phyloP scores from a whole-genome alignment of 2,888 invertebrate genomes.

The Drosophila borealis region DNA sequence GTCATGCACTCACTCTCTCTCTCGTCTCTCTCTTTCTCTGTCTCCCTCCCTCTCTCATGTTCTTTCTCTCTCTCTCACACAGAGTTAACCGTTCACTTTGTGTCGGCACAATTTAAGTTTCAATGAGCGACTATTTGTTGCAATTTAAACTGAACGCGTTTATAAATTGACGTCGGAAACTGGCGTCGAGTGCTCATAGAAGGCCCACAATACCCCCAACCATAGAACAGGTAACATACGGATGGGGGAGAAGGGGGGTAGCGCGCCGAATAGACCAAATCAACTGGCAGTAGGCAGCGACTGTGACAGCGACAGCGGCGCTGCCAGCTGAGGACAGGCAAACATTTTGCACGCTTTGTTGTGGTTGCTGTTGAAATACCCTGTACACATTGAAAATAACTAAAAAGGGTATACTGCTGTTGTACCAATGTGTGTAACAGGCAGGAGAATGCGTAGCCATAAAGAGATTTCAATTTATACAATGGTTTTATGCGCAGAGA shows the following conservation, averaged over 20 bases:
- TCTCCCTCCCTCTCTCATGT: neutral
- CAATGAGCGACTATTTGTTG: slow-evolving; percentile 81
- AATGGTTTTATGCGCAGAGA: no score
- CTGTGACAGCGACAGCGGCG: slow-evolving; percentile 37
- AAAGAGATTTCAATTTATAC: no score
- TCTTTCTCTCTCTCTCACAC: neutral
- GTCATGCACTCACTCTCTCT: slow-evolving; percentile 6
- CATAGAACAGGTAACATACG: slow-evolving; percentile 20
- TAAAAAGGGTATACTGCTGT: no score
- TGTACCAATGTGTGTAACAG: no score
- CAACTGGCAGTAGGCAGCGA: slow-evolving; percentile 51
- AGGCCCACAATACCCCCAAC: slow-evolving; percentile 22
- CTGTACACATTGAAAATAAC: neutral
- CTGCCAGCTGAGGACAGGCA: slow-evolving; percentile 41
- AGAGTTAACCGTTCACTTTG: slow-evolving; percentile 62
- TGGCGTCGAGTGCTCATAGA: slow-evolving; percentile 58
- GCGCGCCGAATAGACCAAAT: slow-evolving; percentile 10
- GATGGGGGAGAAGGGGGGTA: neutral
- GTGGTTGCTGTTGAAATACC: slow-evolving; percentile 9
- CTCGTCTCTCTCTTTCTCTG: neutral
- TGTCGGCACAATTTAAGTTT: slow-evolving; percentile 79
- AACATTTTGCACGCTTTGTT: slow-evolving; percentile 43
- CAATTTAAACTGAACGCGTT: slow-evolving; percentile 80
- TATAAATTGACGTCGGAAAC: slow-evolving; percentile 77
- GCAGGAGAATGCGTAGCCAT: no score